Conservation (phyloP, 2,113 vertebrate species). For the Arvicanthis niloticus region DNA sequence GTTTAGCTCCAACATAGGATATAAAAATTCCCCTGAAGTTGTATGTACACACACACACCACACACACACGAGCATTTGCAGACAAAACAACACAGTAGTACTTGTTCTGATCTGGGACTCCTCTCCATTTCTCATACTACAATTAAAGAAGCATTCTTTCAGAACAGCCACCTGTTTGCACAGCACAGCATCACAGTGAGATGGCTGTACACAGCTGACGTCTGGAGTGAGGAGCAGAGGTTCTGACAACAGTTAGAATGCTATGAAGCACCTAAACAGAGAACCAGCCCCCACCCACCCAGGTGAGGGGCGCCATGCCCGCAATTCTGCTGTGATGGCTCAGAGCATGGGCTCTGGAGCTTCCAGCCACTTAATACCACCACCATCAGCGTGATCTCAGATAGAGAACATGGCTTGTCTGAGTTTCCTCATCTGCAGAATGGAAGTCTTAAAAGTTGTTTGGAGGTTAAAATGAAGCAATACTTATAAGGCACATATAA, state of each 20-base stretch:
- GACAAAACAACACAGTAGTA: neutral
- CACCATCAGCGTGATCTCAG: neutral
- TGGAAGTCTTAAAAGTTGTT: conserved; percentile 51
- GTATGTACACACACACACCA: neutral
- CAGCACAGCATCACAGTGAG: neutral
- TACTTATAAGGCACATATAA: conserved; percentile 46
- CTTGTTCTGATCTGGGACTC: neutral
- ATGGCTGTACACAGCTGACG: neutral
- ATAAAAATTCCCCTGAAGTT: neutral
- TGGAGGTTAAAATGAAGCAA: conserved; percentile 69
- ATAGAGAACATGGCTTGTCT: neutral
- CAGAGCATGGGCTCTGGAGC: neutral
- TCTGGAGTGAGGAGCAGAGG: neutral
- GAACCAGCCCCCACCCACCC: neutral
- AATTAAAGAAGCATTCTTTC: neutral
- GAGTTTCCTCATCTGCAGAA: conserved; percentile 75
- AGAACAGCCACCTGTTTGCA: neutral
- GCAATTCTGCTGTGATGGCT: neutral
- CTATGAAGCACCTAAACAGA: neutral
- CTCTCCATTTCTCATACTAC: neutral
- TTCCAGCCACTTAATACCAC: neutral
- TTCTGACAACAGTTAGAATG: neutral
- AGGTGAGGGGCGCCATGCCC: neutral
- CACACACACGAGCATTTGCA: neutral
- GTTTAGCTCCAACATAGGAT: neutral